A percentile compares a stretch with the other conserved stretches of the same genome.
phyloP scores from a whole-genome alignment of 1,140 invertebrate species.

The Lerema accius region DNA sequence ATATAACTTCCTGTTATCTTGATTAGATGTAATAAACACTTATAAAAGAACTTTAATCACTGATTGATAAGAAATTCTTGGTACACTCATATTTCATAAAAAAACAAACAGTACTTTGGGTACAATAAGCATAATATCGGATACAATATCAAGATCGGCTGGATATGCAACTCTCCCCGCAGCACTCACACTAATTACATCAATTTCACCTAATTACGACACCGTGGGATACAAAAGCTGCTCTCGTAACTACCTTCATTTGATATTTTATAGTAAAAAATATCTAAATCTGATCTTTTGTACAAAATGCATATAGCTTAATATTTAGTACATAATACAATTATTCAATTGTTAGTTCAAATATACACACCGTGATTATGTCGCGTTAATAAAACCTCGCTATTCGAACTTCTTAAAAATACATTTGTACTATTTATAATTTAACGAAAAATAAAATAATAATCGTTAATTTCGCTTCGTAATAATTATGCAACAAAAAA shows the following conservation, averaged over 20 bases:
- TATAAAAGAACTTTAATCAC: too few species aligned
- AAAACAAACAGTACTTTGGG: conserved; percentile 24
- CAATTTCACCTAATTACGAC: conserved; percentile 48
- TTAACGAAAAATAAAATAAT: conserved; percentile 50
- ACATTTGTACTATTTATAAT: conserved; percentile 77
- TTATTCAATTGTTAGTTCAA: conserved; percentile 54
- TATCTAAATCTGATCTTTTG: conserved; percentile 68
- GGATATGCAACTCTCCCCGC: conserved; percentile 55
- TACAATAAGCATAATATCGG: conserved; percentile 58
- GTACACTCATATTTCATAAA: conserved; percentile 11
- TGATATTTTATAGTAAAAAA: conserved; percentile 66
- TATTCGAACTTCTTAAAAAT: conserved; percentile 56
- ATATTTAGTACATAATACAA: conserved; percentile 45
- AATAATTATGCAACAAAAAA: conserved; percentile 41
- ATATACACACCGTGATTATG: conserved; percentile 51
- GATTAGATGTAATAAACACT: too few species aligned
- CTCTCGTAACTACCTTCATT: conserved; percentile 44
- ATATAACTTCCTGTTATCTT: too few species aligned
- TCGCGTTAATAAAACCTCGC: conserved; percentile 38
- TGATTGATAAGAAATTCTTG: background rate
- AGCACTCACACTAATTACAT: conserved; percentile 63
- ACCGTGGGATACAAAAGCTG: conserved; percentile 71
- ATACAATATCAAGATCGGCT: conserved; percentile 60
- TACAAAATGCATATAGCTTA: conserved; percentile 69
- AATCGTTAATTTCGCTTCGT: conserved; percentile 36